These are phyloP conservation scores for Periparus ater DNA, from an alignment of 2,797 vertebrate species.

Conservation along the genomic window DNA sequence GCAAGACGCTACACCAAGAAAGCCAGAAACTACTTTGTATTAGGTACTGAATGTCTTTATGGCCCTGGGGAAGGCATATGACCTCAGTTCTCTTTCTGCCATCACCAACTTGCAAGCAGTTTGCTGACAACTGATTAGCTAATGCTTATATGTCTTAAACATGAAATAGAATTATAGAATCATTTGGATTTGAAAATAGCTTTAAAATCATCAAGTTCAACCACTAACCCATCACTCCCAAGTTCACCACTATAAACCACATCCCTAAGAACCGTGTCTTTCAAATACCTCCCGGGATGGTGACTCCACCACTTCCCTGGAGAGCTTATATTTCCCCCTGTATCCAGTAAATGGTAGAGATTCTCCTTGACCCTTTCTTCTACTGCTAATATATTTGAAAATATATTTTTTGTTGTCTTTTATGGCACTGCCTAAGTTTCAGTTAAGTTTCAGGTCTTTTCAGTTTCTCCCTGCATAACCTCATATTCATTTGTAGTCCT, in stretches of 20 bases:
- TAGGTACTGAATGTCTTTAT: not conserved
- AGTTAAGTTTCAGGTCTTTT: not conserved
- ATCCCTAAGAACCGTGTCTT: not conserved
- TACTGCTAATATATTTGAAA: not conserved
- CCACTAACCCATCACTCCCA: not conserved
- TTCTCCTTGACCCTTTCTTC: not conserved
- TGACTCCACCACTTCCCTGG: not conserved
- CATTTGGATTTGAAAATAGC: not conserved
- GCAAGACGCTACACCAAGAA: not conserved
- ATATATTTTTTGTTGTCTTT: not conserved
- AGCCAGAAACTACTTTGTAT: not conserved
- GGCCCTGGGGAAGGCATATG: not conserved
- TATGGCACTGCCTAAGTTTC: not conserved
- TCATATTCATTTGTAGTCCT: not conserved
- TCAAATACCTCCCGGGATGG: not conserved
- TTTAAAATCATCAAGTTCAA: not conserved
- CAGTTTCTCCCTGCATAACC: not conserved
- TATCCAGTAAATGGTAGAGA: not conserved
- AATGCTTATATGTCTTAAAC: not conserved
- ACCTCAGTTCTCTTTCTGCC: not conserved
- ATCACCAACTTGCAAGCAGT: not conserved
- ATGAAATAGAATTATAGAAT: not conserved
- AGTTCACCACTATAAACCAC: not conserved
- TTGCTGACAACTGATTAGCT: not conserved
- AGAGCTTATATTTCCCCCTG: not conserved